Conservation (phyloP, 2,888 invertebrate genomes). For the Volucella inanis region DNA sequence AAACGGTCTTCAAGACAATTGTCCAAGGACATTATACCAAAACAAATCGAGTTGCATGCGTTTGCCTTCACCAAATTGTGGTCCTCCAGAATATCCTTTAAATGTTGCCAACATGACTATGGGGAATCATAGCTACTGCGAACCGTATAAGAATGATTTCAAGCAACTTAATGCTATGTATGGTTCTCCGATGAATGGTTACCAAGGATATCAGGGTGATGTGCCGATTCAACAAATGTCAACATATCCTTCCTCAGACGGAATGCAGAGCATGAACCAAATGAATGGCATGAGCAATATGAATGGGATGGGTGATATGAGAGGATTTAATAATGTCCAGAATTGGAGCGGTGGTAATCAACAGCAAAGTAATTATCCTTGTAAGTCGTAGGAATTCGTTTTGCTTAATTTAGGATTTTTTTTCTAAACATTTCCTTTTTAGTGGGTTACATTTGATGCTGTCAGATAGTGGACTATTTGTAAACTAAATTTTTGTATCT, state of each 20-base stretch:
- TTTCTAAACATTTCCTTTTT: not conserved
- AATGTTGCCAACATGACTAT: conserved; percentile 79
- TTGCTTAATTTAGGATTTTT: not conserved
- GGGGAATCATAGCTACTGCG: conserved; percentile 71
- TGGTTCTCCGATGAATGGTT: conserved; percentile 10
- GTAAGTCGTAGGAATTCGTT: not conserved
- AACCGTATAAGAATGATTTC: not conserved
- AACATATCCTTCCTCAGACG: not conserved
- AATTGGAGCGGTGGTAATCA: not conserved
- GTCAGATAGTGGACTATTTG: no score
- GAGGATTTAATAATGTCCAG: no score
- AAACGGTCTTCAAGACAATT: conserved; percentile 86
- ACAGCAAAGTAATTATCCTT: conserved; percentile 22
- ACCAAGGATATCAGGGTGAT: conserved; percentile 15
- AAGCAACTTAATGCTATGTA: not conserved
- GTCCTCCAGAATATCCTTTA: conserved; percentile 81
- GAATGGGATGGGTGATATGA: no score
- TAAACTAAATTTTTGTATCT: no score
- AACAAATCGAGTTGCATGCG: conserved; percentile 84
- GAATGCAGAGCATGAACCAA: not conserved
- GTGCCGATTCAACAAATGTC: conserved; percentile 21
- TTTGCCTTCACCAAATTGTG: conserved; percentile 83
- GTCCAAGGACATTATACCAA: conserved; percentile 84
- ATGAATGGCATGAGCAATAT: conserved; percentile 4
- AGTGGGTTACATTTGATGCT: not conserved